phyloP scores from a whole-genome alignment of 2,888 invertebrate species.

The Zaprionus bogoriensis region DNA sequence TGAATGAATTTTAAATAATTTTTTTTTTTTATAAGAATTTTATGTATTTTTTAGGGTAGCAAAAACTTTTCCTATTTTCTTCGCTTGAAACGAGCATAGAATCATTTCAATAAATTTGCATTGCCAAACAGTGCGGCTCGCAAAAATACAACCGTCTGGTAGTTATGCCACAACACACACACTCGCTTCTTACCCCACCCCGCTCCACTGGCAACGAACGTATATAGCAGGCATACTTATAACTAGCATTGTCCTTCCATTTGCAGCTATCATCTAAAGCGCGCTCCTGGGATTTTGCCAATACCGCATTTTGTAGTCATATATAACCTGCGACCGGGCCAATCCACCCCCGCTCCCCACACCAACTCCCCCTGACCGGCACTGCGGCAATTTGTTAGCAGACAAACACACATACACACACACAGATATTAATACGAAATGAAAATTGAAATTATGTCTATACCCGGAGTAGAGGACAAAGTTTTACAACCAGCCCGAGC shows the following conservation, averaged over 20 bases:
- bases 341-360: neutral
- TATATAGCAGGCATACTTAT: too few species aligned
- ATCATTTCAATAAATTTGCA: conserved; percentile 51
- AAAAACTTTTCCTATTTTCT: conserved; percentile 32
- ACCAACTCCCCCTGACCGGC: neutral
- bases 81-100: conserved; percentile 3
- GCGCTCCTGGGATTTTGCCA: conserved; percentile 71
- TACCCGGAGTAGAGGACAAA: conserved; percentile 40
- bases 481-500: conserved; percentile 33
- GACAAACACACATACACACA: conserved; percentile 27
- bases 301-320: conserved; percentile 71
- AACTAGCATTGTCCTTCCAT: conserved; percentile 59
- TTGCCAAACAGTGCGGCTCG: conserved; percentile 4
- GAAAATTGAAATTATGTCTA: conserved; percentile 77
- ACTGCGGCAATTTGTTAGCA: conserved; percentile 64
- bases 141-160: neutral
- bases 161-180: neutral
- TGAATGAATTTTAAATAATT: too few species aligned
- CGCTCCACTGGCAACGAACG: conserved; percentile 2
- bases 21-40: neutral
- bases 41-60: neutral
- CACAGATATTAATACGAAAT: conserved; percentile 65
- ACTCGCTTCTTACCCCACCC: neutral
- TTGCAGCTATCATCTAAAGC: conserved; percentile 69
- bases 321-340: conserved; percentile 45